These are phyloP conservation scores for Chinchilla lanigera DNA, from an alignment of 2,113 vertebrate genomes.

Conservation along the genomic window DNA sequence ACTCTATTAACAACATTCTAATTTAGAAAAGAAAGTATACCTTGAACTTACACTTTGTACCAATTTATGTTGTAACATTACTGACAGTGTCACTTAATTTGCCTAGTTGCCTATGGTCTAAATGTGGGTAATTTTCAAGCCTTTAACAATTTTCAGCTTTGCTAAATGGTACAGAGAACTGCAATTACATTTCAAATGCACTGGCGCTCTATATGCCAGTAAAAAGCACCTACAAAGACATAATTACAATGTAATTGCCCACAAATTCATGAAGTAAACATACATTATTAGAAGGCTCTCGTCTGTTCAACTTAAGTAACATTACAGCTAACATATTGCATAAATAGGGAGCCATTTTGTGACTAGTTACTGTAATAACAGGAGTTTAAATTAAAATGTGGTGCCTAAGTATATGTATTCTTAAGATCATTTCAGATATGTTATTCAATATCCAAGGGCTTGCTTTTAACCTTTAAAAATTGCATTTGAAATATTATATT, in stretches of 20 bases:
- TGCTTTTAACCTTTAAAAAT: constrained; percentile 75
- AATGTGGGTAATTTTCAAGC: constrained; percentile 90
- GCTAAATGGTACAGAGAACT: constrained; percentile 88
- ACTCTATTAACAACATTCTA: constrained; percentile 74
- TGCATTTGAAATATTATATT: constrained; percentile 78
- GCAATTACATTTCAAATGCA: constrained; percentile 90
- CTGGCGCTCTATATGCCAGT: constrained; percentile 87
- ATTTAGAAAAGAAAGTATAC: constrained; percentile 81
- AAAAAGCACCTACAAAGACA: constrained; percentile 89
- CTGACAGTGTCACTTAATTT: constrained; percentile 88
- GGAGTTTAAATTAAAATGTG: constrained; percentile 86
- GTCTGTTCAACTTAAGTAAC: constrained; percentile 88
- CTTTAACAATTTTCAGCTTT: constrained; percentile 88
- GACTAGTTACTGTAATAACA: constrained; percentile 88
- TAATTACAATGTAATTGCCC: constrained; percentile 91
- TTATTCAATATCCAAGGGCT: constrained; percentile 78
- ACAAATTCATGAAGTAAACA: constrained; percentile 91
- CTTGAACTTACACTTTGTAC: constrained; percentile 80
- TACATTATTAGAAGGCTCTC: constrained; percentile 90
- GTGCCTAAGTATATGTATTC: constrained; percentile 80
- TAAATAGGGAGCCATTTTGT: constrained; percentile 88
- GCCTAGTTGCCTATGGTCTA: constrained; percentile 88
- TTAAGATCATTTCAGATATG: constrained; percentile 83
- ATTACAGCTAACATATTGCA: constrained; percentile 87
- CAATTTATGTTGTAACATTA: constrained; percentile 86